phyloP scores from a whole-genome alignment of 2,113 vertebrate species.

The Hypocryptadius cinnamomeus region DNA sequence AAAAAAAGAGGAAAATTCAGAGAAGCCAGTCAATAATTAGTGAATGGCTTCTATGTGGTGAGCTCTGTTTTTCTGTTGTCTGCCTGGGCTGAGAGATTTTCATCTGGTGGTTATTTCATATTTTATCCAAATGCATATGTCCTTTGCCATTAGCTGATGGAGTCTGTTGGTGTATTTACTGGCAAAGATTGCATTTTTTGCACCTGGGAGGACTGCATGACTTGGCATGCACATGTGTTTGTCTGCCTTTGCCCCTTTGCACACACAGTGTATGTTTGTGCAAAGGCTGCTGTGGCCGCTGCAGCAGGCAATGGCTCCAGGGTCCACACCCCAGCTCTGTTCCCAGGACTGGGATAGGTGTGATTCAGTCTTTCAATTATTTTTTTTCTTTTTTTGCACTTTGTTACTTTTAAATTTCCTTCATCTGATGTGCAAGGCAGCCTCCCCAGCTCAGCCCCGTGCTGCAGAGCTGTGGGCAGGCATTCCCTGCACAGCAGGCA shows the following conservation, averaged over 20 bases:
- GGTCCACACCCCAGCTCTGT: not conserved
- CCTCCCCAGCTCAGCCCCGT: not conserved
- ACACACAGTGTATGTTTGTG: not conserved
- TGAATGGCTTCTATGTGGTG: not conserved
- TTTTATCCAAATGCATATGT: not conserved
- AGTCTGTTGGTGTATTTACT: not conserved
- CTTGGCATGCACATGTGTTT: not conserved
- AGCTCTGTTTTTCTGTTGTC: not conserved
- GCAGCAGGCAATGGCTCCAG: not conserved
- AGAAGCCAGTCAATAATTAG: not conserved
- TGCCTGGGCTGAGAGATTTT: not conserved
- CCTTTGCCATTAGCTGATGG: not conserved
- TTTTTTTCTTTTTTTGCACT: not conserved
- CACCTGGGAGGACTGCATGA: not conserved
- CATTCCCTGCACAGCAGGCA: not conserved
- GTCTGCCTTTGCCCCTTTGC: not conserved
- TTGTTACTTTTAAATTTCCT: not conserved
- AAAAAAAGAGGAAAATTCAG: not conserved
- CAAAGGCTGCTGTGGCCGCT: not conserved
- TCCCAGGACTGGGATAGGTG: not conserved
- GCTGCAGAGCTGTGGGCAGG: not conserved
- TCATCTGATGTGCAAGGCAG: not conserved
- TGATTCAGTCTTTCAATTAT: fast-evolving
- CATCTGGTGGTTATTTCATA: not conserved
- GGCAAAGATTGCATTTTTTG: not conserved